phyloP scores from a whole-genome alignment of 2,888 invertebrate genomes.

The Pardosa pseudoannulata region DNA sequence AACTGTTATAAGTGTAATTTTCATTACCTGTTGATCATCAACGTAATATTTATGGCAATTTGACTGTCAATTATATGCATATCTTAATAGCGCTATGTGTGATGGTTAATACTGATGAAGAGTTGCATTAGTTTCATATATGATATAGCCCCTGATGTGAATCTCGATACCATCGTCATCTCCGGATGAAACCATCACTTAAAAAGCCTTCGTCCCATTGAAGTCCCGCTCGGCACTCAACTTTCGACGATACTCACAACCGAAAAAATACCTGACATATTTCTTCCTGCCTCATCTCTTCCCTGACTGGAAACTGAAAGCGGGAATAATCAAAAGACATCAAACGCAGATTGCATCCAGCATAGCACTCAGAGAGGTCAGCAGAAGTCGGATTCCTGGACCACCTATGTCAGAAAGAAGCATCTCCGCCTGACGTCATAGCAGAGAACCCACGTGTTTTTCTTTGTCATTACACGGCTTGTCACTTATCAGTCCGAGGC shows the following conservation, averaged over 20 bases:
- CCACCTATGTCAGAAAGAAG: conserved; percentile 19
- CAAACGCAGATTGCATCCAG: conserved; percentile 2
- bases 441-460: conserved; percentile 31
- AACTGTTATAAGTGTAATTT: no score
- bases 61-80: no score
- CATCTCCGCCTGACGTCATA: conserved; percentile 39
- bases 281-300: background rate
- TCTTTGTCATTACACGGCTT: conserved; percentile 61
- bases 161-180: no score
- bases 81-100: no score
- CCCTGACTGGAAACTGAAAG: background rate
- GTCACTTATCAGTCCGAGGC: conserved; percentile 46
- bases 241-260: background rate
- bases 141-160: no score
- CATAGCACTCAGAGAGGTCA: conserved; percentile 3
- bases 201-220: background rate
- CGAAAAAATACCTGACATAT: conserved; percentile 6
- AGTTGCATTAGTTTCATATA: no score
- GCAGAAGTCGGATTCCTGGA: conserved; percentile 6
- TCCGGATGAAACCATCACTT: no score
- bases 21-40: no score
- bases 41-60: no score
- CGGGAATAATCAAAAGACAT: conserved; percentile 9
- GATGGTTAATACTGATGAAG: no score
- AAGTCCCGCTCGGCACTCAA: background rate